Percentiles rank a stretch among this genome's conserved stretches.
Evolutionary conservation across 64 coral and sea anemone genomes (phyloP).

Genomic region (Astreopora myriophthalma): DNA sequence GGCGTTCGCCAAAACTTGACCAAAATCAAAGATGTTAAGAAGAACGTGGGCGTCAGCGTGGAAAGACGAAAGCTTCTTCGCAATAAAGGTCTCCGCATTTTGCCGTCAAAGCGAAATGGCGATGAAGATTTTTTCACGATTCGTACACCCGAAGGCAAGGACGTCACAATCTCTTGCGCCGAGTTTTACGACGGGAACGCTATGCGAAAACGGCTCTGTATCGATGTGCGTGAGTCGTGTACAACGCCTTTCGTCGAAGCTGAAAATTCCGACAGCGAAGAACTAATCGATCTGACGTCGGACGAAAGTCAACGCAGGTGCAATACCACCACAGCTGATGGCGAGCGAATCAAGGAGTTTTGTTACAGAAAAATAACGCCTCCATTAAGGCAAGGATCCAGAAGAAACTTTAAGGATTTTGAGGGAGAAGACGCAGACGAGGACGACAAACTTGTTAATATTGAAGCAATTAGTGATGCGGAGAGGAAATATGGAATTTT

Average conservation of each 20-base stretch:
- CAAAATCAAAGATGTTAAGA: conserved; percentile 79
- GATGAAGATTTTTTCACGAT: conserved; percentile 37
- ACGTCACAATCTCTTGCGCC: conserved; percentile 33
- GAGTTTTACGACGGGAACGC: conserved; percentile 72
- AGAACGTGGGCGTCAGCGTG: conserved; percentile 67
- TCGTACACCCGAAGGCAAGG: conserved; percentile 54
- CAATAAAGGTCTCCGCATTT: conserved; percentile 69
- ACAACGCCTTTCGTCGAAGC: background rate
- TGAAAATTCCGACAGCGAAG: conserved; percentile 15
- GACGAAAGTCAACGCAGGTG: background rate
- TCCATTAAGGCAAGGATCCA: conserved; percentile 58
- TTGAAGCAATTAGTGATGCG: background rate
- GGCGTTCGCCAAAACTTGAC: conserved; percentile 80
- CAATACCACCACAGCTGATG: background rate
- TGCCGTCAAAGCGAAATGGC: conserved; percentile 20
- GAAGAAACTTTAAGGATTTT: conserved; percentile 81
- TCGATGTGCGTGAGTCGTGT: background rate
- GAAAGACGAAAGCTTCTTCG: conserved; percentile 78
- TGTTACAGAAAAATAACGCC: conserved; percentile 68
- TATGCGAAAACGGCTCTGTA: conserved; percentile 43
- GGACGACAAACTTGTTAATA: background rate
- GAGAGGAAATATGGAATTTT: conserved; percentile 22
- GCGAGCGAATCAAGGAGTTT: conserved; percentile 26
- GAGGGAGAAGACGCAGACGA: conserved; percentile 56
- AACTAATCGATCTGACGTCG: background rate